A percentile compares a stretch with the other conserved stretches of the same genome.
Evolutionary conservation across 1,140 invertebrate genomes (phyloP).

Genomic region (Eubasilissa regina): DNA sequence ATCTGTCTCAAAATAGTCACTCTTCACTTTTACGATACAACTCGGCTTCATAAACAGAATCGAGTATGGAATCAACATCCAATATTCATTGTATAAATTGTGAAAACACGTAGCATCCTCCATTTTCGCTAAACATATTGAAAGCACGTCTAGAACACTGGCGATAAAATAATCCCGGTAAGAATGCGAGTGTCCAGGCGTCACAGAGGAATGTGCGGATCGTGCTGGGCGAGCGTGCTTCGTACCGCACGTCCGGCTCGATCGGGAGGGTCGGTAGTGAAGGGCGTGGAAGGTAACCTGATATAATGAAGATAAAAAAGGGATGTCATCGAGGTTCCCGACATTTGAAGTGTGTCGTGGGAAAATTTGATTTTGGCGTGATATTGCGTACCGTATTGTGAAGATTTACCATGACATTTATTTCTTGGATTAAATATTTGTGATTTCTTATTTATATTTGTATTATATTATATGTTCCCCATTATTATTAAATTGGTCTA

Average conservation of each 20-base stretch:
- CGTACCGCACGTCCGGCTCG: background rate
- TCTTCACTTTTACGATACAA: background rate
- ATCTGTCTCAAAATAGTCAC: no score
- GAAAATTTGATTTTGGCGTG: no score
- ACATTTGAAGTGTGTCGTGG: no score
- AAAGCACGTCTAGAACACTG: background rate
- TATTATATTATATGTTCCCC: no score
- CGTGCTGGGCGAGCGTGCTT: constrained; percentile 13
- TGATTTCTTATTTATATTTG: no score
- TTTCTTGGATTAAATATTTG: no score
- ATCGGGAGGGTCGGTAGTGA: background rate
- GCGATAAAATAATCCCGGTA: constrained; percentile 15
- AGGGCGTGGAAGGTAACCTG: background rate
- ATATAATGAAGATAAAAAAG: no score
- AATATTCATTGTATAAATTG: constrained; percentile 11
- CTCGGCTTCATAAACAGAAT: background rate
- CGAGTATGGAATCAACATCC: background rate
- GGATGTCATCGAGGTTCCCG: no score
- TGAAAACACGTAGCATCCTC: no score
- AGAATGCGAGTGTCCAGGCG: constrained; percentile 5
- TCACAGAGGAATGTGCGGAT: constrained; percentile 22
- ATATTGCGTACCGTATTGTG: no score
- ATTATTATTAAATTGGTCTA: no score
- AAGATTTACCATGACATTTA: no score
- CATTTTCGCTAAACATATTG: background rate